Conservation (phyloP, 2,113 vertebrate species). For the Malurus cyaneus region DNA sequence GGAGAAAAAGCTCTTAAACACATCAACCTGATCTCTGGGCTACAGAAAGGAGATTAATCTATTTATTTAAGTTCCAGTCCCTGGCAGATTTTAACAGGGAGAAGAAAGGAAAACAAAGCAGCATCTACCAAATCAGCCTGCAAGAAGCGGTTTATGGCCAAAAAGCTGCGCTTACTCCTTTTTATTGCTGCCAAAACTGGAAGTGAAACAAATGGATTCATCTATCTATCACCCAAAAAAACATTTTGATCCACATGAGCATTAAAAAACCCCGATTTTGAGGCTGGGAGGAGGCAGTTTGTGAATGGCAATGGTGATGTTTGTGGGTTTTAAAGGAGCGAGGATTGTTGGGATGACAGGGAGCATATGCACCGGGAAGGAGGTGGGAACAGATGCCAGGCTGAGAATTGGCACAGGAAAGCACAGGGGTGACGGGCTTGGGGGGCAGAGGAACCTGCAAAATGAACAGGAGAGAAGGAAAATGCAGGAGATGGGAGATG, state of each 20-base stretch:
- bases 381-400: neutral
- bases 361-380: neutral
- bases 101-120: slow-evolving; percentile 12
- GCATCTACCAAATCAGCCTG: neutral
- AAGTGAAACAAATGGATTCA: slow-evolving; percentile 28
- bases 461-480: neutral
- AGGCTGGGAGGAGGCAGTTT: neutral
- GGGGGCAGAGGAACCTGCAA: neutral
- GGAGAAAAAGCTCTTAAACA: slow-evolving; percentile 40
- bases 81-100: slow-evolving; percentile 13
- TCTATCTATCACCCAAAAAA: neutral
- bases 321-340: neutral
- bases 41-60: slow-evolving; percentile 16
- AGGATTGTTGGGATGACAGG: neutral
- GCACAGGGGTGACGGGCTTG: neutral
- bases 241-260: neutral
- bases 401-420: neutral
- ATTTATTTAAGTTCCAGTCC: slow-evolving; percentile 36
- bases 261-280: neutral
- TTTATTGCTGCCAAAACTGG: neutral
- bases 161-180: neutral
- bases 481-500: neutral
- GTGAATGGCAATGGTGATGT: neutral
- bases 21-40: slow-evolving; percentile 24
- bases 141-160: neutral